Percentiles rank a stretch among this genome's conserved stretches.
Conservation (phyloP, 2,113 vertebrate species). For the Leptobrachium ailaonicum region DNA sequence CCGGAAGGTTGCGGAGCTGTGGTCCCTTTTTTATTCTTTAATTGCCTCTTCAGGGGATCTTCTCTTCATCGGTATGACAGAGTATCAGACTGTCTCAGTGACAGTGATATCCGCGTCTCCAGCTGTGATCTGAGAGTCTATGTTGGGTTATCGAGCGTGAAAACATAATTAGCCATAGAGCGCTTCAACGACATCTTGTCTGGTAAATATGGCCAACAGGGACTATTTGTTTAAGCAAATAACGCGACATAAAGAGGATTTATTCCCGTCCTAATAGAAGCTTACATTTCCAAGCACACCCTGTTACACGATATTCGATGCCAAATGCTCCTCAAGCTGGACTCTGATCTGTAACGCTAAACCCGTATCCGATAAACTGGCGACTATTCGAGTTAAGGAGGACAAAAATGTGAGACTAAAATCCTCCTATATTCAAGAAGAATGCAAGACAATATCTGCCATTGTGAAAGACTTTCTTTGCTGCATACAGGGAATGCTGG, state of each 20-base stretch:
- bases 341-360: too few species aligned
- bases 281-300: background rate
- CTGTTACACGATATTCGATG: too few species aligned
- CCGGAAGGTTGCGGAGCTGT: background rate
- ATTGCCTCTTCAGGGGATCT: conserved; percentile 8
- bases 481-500: too few species aligned
- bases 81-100: background rate
- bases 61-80: background rate
- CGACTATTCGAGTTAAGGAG: too few species aligned
- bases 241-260: background rate
- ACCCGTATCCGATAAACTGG: too few species aligned
- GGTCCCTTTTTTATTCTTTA: background rate
- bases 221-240: background rate
- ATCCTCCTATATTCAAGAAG: too few species aligned
- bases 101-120: background rate
- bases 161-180: conserved; percentile 20
- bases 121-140: background rate
- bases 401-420: too few species aligned
- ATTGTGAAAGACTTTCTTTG: too few species aligned
- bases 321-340: too few species aligned
- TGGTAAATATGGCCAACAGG: background rate
- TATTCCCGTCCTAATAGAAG: background rate
- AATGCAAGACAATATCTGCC: too few species aligned
- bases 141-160: background rate
- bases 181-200: background rate